Conservation (phyloP, 53 echinoderm and acorn worm genomes). For the Echinometra lucunter region DNA sequence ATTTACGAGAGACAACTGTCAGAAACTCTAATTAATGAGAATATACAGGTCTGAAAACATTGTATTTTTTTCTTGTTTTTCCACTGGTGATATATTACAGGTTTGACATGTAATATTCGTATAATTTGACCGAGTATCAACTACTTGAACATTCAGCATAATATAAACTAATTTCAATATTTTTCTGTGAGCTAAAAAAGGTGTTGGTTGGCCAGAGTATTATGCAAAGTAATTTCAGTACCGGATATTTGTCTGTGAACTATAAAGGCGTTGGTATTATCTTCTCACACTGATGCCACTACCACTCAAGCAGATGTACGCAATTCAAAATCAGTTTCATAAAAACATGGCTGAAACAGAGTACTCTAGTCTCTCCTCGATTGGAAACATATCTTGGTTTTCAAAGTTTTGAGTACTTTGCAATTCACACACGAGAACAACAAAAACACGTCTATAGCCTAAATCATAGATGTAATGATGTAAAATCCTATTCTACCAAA, state of each 20-base stretch:
- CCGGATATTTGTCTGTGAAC: neutral
- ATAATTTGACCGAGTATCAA: neutral
- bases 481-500: neutral
- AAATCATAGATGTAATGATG: neutral
- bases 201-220: neutral
- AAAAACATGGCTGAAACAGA: neutral
- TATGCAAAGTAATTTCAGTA: neutral
- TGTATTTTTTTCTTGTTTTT: neutral
- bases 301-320: neutral
- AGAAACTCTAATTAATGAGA: neutral
- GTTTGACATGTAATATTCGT: neutral
- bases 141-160: neutral
- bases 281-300: too few relatives aligned
- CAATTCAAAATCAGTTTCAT: neutral
- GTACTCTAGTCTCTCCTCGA: neutral
- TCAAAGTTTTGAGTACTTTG: neutral
- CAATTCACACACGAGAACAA: constrained; percentile 7
- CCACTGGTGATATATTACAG: neutral
- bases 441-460: neutral
- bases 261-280: neutral
- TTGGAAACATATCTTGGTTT: neutral
- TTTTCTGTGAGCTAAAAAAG: neutral
- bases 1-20: neutral
- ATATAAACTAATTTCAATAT: neutral
- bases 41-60: neutral